Evolutionary conservation across 1,140 invertebrate genomes (phyloP).

Genomic region (Potamilus streckersoni): DNA sequence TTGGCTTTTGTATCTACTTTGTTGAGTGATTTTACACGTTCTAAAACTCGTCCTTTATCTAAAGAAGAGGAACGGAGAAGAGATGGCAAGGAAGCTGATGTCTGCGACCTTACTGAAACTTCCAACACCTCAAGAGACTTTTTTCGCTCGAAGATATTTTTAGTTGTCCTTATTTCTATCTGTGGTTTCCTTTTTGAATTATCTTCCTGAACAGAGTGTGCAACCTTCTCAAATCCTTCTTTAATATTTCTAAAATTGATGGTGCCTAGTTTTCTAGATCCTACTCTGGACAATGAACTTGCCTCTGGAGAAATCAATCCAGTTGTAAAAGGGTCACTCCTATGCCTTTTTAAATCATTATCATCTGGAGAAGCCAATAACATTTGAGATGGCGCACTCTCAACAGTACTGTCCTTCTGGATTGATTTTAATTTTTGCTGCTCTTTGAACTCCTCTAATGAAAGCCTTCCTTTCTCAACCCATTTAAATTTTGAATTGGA

Average conservation of each 20-base stretch:
- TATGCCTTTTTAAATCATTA: background rate
- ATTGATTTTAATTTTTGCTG: slow-evolving; percentile 8
- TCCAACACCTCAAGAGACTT: slow-evolving; percentile 23
- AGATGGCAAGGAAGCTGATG: slow-evolving; percentile 12
- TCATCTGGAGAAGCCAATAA: background rate
- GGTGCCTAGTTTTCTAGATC: slow-evolving; percentile 15
- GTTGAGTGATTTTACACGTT: slow-evolving; percentile 19
- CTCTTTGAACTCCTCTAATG: slow-evolving; percentile 21
- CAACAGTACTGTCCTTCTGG: slow-evolving; percentile 9
- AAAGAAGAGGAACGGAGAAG: background rate
- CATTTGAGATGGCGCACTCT: slow-evolving; percentile 1
- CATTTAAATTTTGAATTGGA: slow-evolving; percentile 17
- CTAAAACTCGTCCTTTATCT: slow-evolving; percentile 16
- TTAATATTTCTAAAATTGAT: slow-evolving; percentile 27
- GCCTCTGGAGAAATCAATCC: background rate
- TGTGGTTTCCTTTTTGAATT: slow-evolving; percentile 21
- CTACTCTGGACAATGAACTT: slow-evolving; percentile 11
- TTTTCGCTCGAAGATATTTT: slow-evolving; percentile 22
- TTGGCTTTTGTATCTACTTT: slow-evolving; percentile 26
- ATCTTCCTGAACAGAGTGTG: background rate
- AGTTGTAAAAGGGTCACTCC: background rate
- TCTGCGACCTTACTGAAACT: slow-evolving; percentile 2
- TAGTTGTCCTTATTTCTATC: slow-evolving; percentile 5
- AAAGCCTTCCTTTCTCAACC: slow-evolving; percentile 19
- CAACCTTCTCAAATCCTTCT: slow-evolving; percentile 25